Conservation (phyloP, 2,113 vertebrate genomes). For the Pontoporia blainvillei region DNA sequence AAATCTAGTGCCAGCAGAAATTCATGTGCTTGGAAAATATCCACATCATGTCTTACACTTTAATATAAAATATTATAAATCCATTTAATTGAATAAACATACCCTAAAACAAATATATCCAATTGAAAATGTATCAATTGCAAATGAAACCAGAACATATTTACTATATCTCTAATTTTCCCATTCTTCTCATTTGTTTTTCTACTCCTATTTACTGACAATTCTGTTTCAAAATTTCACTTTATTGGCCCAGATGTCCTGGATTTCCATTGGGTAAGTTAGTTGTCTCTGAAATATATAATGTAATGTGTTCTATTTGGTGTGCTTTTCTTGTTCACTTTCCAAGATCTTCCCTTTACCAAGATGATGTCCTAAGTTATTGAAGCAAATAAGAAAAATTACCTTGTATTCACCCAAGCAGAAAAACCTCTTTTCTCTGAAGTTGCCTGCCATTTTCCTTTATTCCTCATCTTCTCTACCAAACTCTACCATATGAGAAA, state of each 20-base stretch:
- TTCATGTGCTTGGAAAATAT: not conserved
- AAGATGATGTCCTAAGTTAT: not conserved
- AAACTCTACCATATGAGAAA: not conserved
- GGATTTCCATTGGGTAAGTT: not conserved
- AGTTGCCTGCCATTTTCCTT: not conserved
- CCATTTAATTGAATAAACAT: not conserved
- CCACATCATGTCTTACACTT: not conserved
- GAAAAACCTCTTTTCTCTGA: not conserved
- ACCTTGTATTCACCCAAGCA: not conserved
- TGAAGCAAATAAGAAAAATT: not conserved
- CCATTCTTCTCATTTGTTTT: not conserved
- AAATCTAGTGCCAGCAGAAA: not conserved
- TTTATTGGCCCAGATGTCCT: not conserved
- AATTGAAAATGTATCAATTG: not conserved
- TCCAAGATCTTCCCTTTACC: not conserved
- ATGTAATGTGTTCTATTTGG: not conserved
- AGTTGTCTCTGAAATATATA: not conserved
- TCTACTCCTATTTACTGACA: not conserved
- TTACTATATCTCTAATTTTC: not conserved
- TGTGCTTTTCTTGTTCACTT: not conserved
- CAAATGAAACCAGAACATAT: not conserved
- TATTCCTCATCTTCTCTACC: not conserved
- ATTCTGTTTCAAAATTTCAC: not conserved
- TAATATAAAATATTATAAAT: not conserved
- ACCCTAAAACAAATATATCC: not conserved